Conservation (phyloP, 1,140 invertebrate genomes). For the Drosophila busckii region DNA sequence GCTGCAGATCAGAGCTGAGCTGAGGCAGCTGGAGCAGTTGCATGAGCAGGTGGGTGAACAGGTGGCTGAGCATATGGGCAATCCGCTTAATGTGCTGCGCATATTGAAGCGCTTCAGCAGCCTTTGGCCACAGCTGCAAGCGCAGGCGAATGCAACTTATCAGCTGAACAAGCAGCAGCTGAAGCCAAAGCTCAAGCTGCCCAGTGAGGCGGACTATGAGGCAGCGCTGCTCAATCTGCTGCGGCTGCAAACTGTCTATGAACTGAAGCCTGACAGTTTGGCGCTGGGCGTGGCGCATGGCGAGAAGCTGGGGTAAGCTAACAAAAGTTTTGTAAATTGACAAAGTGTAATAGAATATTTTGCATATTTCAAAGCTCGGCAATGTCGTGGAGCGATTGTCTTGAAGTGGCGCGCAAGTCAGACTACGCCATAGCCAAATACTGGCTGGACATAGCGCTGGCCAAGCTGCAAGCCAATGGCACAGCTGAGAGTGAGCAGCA, state of each 20-base stretch:
- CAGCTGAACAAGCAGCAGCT: neutral
- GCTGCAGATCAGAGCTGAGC: slow-evolving; percentile 31
- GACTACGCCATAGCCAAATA: slow-evolving; percentile 58
- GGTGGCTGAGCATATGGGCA: slow-evolving; percentile 90
- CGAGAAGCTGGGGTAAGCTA: slow-evolving; percentile 58
- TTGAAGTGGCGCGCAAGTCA: slow-evolving; percentile 60
- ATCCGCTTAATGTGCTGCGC: slow-evolving; percentile 98
- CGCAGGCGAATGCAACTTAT: slow-evolving; percentile 34
- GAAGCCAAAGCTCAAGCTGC: slow-evolving; percentile 16
- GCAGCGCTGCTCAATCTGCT: slow-evolving; percentile 45
- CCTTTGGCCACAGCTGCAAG: slow-evolving; percentile 84
- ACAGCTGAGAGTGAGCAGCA: slow-evolving; percentile 30
- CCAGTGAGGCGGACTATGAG: slow-evolving; percentile 64
- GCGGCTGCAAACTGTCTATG: slow-evolving; percentile 61
- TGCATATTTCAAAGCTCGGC: slow-evolving; percentile 41
- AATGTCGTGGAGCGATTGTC: slow-evolving; percentile 74
- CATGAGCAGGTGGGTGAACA: slow-evolving; percentile 87
- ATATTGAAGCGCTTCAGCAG: slow-evolving; percentile 95
- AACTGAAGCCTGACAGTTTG: slow-evolving; percentile 48
- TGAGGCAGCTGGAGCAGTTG: slow-evolving; percentile 81
- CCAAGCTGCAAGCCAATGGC: slow-evolving; percentile 43
- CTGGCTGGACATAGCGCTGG: slow-evolving; percentile 63
- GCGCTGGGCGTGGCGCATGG: slow-evolving; percentile 63
- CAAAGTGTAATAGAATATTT: neutral
- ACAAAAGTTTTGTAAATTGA: slow-evolving; percentile 9